These are phyloP conservation scores for Thecophora atra DNA, from an alignment of 2,888 invertebrate species.

Conservation along the genomic window DNA sequence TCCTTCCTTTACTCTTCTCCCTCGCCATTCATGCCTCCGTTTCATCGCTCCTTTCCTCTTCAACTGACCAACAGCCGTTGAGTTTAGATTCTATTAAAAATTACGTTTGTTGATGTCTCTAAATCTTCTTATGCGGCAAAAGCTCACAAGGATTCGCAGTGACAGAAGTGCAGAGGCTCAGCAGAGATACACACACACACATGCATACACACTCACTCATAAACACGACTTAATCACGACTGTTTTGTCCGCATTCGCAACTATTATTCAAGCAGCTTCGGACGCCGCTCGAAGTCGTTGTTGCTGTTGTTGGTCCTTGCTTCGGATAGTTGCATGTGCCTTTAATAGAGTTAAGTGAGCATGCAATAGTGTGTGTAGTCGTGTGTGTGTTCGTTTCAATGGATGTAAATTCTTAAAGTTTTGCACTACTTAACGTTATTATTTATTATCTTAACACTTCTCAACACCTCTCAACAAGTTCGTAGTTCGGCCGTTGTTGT, in stretches of 20 bases:
- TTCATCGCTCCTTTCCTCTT: slow-evolving; percentile 19
- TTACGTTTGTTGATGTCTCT: background rate
- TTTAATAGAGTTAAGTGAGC: slow-evolving; percentile 11
- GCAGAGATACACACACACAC: background rate
- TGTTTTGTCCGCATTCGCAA: slow-evolving; percentile 49
- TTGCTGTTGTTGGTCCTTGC: slow-evolving; percentile 9
- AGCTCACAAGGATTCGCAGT: slow-evolving; percentile 42
- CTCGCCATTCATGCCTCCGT: background rate
- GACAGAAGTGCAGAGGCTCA: background rate
- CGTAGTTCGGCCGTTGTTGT: slow-evolving; percentile 39
- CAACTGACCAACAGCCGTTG: slow-evolving; percentile 51
- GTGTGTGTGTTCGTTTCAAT: slow-evolving; percentile 40
- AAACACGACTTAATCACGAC: slow-evolving; percentile 43
- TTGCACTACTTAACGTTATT: slow-evolving; percentile 58
- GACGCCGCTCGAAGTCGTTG: slow-evolving; percentile 9
- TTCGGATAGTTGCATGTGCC: slow-evolving; percentile 43
- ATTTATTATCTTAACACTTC: slow-evolving; percentile 63
- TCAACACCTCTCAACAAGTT: slow-evolving; percentile 62
- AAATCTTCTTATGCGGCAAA: slow-evolving; percentile 55
- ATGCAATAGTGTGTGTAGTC: slow-evolving; percentile 6
- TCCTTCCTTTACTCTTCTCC: background rate
- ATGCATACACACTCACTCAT: no score
- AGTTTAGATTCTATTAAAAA: slow-evolving; percentile 20
- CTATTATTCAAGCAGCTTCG: slow-evolving; percentile 57
- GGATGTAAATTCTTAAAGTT: slow-evolving; percentile 62